Evolutionary conservation across 2,888 invertebrate species (phyloP), one percentile per base, ranked within the genome.

Genomic region (Caenorhabditis japonica): DNA sequence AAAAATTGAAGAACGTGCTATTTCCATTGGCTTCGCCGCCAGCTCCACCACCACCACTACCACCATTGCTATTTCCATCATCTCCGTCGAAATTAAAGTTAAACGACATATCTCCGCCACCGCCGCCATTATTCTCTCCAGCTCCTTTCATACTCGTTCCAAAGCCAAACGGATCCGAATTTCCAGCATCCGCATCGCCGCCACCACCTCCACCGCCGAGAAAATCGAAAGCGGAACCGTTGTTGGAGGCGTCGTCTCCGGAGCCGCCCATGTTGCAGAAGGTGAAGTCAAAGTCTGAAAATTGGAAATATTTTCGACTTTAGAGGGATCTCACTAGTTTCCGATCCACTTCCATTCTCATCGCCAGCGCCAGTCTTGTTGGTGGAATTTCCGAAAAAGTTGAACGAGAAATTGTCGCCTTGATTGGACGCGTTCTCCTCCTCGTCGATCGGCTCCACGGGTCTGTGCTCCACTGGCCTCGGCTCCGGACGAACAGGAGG

Each of bases 111-210:
- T 68, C 59, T 17, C 66, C 66, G n/a, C 47, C 56, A 27, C 52
- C n/a, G n/a, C n/a, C n/a, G n/a, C n/a, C n/a, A n/a, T n/a, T n/a
- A n/a, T n/a, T n/a, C n/a, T n/a, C n/a, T n/a, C n/a, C 66, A 10
- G 27, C 30, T 19, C 52, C 68, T 12, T 30, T 52, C 1, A 19
- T 23, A 13, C 23, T 41, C n/a, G 58, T 55, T 39, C 52, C 68
- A 19, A 68, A 68, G 8, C 68, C 68, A 15, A 68, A 68, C 10
- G 68, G 68, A 59, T 68, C 68, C 19, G 58, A 36, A 7, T 34
- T 5, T 36, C 27, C 12, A 19, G 34, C 23, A 15, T 15, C 3
- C 52, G 15, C 52, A 23, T 44, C 58, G 8, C 51, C 44, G 2
- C 25, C 51, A 0, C 38, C 56, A 10, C 41, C 49, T n/a, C n/a